Percentiles rank a stretch among this genome's conserved stretches.
phyloP scores from a whole-genome alignment of 2,888 invertebrate species.

The Acleris laterana region DNA sequence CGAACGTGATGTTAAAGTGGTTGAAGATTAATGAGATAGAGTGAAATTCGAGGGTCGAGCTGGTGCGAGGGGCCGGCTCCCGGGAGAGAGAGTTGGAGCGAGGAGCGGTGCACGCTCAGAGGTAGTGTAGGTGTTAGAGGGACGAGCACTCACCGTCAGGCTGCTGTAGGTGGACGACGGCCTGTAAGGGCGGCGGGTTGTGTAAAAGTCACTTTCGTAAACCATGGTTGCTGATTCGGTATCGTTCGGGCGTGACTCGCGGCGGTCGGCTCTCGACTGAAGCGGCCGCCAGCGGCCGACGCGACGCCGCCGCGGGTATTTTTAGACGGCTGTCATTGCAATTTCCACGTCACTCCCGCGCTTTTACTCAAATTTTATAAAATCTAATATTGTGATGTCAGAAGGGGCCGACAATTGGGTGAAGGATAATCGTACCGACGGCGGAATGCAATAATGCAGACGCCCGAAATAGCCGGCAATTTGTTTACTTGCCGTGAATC shows the following conservation, averaged over 20 bases:
- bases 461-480: constrained; percentile 20
- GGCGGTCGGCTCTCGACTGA: constrained; percentile 80
- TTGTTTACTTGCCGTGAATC: constrained; percentile 28
- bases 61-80: constrained; percentile 81
- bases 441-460: constrained; percentile 49
- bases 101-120: constrained; percentile 64
- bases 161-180: constrained; percentile 88
- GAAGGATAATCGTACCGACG: constrained; percentile 62
- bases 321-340: constrained; percentile 84
- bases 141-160: constrained; percentile 86
- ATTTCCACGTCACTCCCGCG: constrained; percentile 76
- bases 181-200: constrained; percentile 92
- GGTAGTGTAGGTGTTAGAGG: constrained; percentile 56
- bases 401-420: constrained; percentile 61
- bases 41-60: constrained; percentile 64
- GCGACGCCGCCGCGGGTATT: constrained; percentile 68
- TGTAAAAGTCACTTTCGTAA: constrained; percentile 96
- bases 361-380: constrained; percentile 65
- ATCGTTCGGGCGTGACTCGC: constrained; percentile 79
- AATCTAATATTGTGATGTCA: constrained; percentile 59
- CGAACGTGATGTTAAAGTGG: constrained; percentile 42
- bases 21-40: constrained; percentile 47
- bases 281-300: constrained; percentile 55
- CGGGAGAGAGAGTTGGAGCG: constrained; percentile 70
- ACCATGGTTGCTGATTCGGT: constrained; percentile 88